Evolutionary conservation across 2,797 vertebrate genomes (phyloP), one percentile per base, ranked within the genome.

Genomic region (Bovichtus variegatus): DNA sequence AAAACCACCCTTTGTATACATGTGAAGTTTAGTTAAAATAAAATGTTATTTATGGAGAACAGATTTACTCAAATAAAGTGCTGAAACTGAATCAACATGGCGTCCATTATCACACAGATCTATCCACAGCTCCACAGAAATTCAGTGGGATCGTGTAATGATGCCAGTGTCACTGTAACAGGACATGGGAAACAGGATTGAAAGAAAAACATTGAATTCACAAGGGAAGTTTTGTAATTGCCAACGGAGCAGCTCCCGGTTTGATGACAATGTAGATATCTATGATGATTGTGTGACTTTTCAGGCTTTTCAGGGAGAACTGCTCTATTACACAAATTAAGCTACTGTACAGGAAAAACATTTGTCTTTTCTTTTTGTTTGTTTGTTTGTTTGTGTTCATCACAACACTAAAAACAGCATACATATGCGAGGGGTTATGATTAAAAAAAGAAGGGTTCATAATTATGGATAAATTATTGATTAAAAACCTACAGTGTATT

Each of bases 171-270:
- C 16, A 38, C 5, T 70, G 4, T 7, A 54, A 38, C 18, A 38
- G 31, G 19, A 60, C 15, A 23, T 21, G n/a, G n/a, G n/a, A n/a
- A n/a, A 27, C 38, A 16, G 57, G 61, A 70, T 23, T 13, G 15
- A 58, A 73, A 57, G 36, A 44, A 46, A 69, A 49, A 59, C 5
- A 34, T 2, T n/a, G 2, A 43, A 41, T 25, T 57, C 9, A 74
- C 53, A 73, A 59, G 53, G 69, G 21, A 31, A 49, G 43, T 25
- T 21, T 21, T 44, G 34, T 12, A 25, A 12, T 53, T 43, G 27
- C 36, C 16, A 47, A 12, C 0, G 1, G 67, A 64, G 47, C 60
- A 70, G 64, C 29, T 62, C 16, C 43, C 25, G 38, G 54, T 49
- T 49, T 58, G 21, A 59, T 51, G 41, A 44, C 23, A 9, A 16